These are phyloP conservation scores for Boloria euphrosyne DNA, from an alignment of 2,888 invertebrate genomes.

Conservation along the genomic window DNA sequence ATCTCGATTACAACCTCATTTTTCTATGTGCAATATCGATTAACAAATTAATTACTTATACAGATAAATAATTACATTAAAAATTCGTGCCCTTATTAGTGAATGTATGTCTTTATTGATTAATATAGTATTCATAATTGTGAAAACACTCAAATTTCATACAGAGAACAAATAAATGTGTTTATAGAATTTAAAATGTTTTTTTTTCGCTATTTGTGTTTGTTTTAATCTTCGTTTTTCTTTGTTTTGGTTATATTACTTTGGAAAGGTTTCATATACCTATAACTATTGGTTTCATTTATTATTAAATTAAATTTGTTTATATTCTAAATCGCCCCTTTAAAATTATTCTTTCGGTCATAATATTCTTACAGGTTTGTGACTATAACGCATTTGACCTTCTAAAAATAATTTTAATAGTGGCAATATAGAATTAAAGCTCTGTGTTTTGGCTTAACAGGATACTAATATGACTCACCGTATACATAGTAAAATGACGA, in stretches of 20 bases:
- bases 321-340: conserved; percentile 25
- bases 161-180: conserved; percentile 40
- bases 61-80: conserved; percentile 58
- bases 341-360: conserved; percentile 27
- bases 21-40: conserved; percentile 77
- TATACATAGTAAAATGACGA: conserved; percentile 42
- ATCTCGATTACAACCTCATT: conserved; percentile 78
- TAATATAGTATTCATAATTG: conserved; percentile 52
- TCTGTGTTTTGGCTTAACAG: conserved; percentile 25
- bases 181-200: conserved; percentile 33
- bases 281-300: conserved; percentile 15
- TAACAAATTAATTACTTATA: conserved; percentile 62
- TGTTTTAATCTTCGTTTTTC: conserved; percentile 16
- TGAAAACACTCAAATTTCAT: conserved; percentile 52
- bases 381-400: neutral
- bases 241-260: conserved; percentile 1
- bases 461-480: conserved; percentile 30
- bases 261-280: conserved; percentile 8
- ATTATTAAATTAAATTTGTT: conserved; percentile 16
- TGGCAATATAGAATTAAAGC: conserved; percentile 26
- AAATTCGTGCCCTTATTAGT: conserved; percentile 71
- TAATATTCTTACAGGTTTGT: neutral
- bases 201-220: conserved; percentile 40
- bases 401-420: conserved; percentile 24
- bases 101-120: conserved; percentile 62